These are phyloP conservation scores for Genyomyrus donnyi DNA, from an alignment of 2,113 vertebrate genomes.

Conservation along the genomic window DNA sequence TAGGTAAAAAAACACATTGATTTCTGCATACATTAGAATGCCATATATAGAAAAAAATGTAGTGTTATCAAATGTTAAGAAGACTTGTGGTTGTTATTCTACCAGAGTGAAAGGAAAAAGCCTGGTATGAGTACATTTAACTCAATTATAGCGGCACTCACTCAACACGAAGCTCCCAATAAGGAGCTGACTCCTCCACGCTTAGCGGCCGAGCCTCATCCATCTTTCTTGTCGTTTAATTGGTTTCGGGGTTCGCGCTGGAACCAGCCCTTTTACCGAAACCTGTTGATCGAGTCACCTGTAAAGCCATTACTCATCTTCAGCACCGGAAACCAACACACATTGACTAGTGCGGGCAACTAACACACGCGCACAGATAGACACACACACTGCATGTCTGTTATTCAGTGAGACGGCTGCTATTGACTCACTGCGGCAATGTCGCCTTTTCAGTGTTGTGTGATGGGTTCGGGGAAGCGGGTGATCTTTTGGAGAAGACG, in stretches of 20 bases:
- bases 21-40: neutral
- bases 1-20: neutral
- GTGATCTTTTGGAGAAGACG: neutral
- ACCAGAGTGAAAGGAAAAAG: neutral
- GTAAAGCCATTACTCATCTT: neutral
- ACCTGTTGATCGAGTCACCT: constrained; percentile 2
- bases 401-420: neutral
- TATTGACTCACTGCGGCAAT: neutral
- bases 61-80: neutral
- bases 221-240: constrained; percentile 9
- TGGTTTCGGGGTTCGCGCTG: neutral
- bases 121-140: neutral
- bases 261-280: neutral
- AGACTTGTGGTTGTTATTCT: neutral
- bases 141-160: neutral
- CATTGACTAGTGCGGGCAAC: neutral
- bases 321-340: neutral
- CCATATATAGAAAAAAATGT: neutral
- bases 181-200: neutral
- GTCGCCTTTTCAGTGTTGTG: neutral
- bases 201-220: neutral
- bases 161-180: neutral
- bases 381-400: neutral
- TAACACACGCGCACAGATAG: neutral
- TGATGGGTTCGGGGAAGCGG: neutral